Evolutionary conservation across 2,888 invertebrate species (phyloP).

Genomic region (Drosophila mercatorum): DNA sequence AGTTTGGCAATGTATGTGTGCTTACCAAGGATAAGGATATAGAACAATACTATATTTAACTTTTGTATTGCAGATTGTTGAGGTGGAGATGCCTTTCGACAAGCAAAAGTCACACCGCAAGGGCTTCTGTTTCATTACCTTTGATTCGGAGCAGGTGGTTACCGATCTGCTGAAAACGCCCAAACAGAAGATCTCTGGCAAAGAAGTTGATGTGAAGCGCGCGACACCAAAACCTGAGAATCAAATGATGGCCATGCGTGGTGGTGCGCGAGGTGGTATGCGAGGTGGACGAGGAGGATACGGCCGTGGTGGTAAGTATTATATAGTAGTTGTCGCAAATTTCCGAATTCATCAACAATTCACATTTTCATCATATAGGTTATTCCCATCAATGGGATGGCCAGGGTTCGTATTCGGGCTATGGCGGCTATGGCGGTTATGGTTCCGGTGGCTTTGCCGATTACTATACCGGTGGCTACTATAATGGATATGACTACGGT

Average conservation of each 20-base stretch:
- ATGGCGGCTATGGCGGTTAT: slow-evolving; percentile 89
- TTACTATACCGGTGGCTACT: slow-evolving; percentile 88
- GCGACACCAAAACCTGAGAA: slow-evolving; percentile 96
- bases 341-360: slow-evolving; percentile 21
- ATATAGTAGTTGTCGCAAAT: neutral
- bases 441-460: slow-evolving; percentile 89
- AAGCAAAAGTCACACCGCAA: slow-evolving; percentile 98
- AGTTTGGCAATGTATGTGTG: slow-evolving; percentile 93
- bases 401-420: slow-evolving; percentile 88
- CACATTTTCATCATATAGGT: slow-evolving; percentile 54
- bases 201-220: slow-evolving; percentile 98
- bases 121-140: slow-evolving; percentile 99
- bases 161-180: slow-evolving; percentile 95
- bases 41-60: neutral
- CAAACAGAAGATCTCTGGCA: slow-evolving; percentile 96
- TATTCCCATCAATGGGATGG: slow-evolving; percentile 85
- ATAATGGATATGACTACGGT: slow-evolving; percentile 90
- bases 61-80: slow-evolving; percentile 89
- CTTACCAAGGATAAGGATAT: no score
- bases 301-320: slow-evolving; percentile 80
- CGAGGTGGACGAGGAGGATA: slow-evolving; percentile 89
- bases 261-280: slow-evolving; percentile 88
- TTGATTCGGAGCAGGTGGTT: slow-evolving; percentile 97
- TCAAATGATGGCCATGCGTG: slow-evolving; percentile 87
- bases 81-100: slow-evolving; percentile 98